phyloP scores from a whole-genome alignment of 2,797 vertebrate genomes.

The Hypotaenidia okinawae region DNA sequence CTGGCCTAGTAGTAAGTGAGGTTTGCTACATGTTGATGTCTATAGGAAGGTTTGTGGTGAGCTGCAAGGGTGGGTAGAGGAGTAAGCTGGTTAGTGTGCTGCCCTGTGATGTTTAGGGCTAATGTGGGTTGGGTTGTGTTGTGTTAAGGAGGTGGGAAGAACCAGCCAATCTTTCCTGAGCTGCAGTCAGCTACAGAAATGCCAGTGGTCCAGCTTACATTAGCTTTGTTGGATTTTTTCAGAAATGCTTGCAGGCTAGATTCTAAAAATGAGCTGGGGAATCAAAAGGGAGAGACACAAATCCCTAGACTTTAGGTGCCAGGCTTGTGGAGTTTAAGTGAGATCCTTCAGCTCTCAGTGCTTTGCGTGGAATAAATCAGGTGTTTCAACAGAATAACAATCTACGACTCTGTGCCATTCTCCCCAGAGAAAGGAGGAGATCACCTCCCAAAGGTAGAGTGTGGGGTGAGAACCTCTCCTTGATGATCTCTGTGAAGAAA shows the following conservation, averaged over 20 bases:
- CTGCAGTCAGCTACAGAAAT: neutral
- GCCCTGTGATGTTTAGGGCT: neutral
- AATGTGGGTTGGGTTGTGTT: neutral
- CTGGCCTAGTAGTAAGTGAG: rapidly evolving
- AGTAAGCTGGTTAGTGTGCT: neutral
- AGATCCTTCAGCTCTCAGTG: neutral
- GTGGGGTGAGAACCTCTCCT: neutral
- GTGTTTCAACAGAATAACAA: neutral
- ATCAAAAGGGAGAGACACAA: neutral
- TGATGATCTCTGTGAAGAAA: neutral
- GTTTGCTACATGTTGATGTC: neutral
- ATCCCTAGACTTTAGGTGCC: neutral
- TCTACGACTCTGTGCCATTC: neutral
- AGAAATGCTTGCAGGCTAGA: neutral
- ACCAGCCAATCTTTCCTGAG: neutral
- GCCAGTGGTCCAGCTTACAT: neutral
- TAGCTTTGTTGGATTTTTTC: neutral
- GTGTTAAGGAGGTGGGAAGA: neutral
- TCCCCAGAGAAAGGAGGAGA: neutral
- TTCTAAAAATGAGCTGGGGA: neutral
- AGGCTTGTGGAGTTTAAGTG: neutral
- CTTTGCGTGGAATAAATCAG: neutral
- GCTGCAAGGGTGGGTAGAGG: neutral
- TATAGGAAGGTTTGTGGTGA: neutral
- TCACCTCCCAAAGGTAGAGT: neutral